Evolutionary conservation across 2,113 vertebrate genomes (phyloP).

Genomic region (Trochalopteron elliotii): DNA sequence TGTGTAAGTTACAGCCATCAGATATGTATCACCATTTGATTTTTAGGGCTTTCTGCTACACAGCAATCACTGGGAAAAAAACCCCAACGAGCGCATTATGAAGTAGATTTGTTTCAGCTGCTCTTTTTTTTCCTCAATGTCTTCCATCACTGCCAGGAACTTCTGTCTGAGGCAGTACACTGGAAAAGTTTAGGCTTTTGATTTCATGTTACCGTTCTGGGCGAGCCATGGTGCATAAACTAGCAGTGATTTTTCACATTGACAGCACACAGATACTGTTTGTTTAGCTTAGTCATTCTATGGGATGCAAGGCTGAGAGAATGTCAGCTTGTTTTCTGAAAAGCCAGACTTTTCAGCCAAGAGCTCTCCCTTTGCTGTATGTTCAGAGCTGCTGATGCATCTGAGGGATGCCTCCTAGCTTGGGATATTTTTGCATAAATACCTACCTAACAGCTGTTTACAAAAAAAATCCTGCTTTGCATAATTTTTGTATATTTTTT

Average conservation of each 20-base stretch:
- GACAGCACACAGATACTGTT: not conserved
- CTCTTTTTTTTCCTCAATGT: not conserved
- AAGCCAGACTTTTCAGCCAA: not conserved
- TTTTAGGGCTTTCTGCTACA: not conserved
- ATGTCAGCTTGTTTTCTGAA: constrained; percentile 5
- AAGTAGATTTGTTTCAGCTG: not conserved
- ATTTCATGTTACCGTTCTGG: not conserved
- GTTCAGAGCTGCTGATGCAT: not conserved
- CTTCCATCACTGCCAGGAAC: not conserved
- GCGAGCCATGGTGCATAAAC: not conserved
- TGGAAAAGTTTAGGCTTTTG: not conserved
- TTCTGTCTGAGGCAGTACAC: not conserved
- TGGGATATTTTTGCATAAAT: not conserved
- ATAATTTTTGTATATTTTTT: not conserved
- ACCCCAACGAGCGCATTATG: not conserved
- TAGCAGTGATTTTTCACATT: not conserved
- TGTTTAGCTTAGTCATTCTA: not conserved
- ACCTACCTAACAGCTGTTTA: not conserved
- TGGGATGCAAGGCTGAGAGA: not conserved
- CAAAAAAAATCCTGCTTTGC: not conserved
- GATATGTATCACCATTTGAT: not conserved
- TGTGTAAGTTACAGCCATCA: not conserved
- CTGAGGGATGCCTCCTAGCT: not conserved
- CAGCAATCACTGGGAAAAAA: not conserved
- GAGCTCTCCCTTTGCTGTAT: not conserved